Evolutionary conservation across 2,113 vertebrate species (phyloP).

Genomic region (Melanerpes aurifrons): DNA sequence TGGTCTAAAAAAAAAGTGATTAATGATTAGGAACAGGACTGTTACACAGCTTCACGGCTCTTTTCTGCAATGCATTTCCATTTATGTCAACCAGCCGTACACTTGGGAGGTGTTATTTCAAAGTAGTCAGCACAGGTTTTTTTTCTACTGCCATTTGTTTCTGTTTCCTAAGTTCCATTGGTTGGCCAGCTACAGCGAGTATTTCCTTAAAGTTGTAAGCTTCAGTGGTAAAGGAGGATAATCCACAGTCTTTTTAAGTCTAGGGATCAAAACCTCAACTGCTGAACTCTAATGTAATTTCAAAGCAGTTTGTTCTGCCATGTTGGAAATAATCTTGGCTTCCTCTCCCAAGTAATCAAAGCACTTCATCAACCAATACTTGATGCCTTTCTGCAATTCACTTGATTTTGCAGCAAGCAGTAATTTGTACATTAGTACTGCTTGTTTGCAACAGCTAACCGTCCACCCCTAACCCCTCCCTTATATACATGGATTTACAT

Average conservation of each 20-base stretch:
- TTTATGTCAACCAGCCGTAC: constrained; percentile 33
- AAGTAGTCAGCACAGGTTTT: constrained; percentile 8
- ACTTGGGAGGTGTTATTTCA: constrained; percentile 63
- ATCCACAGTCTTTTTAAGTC: constrained; percentile 7
- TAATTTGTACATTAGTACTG: constrained; percentile 63
- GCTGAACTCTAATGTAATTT: neutral
- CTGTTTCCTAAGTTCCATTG: constrained; percentile 32
- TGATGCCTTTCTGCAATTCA: constrained; percentile 25
- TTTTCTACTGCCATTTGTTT: constrained; percentile 54
- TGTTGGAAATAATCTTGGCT: constrained; percentile 28
- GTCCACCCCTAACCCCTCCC: constrained; percentile 8
- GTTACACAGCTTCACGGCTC: constrained; percentile 46
- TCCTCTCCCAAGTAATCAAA: constrained; percentile 24
- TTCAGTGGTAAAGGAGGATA: constrained; percentile 24
- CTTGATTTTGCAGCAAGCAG: constrained; percentile 54
- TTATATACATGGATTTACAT: neutral
- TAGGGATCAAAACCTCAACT: constrained; percentile 19
- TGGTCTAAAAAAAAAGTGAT: constrained; percentile 65
- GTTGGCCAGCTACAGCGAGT: neutral
- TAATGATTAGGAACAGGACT: constrained; percentile 68
- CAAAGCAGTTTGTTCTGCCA: neutral
- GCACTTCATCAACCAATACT: constrained; percentile 25
- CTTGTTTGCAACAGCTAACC: constrained; percentile 31
- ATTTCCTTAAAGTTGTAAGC: constrained; percentile 24
- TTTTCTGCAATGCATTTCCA: constrained; percentile 49